These are phyloP conservation scores for Kobus ellipsiprymnus DNA, from an alignment of 2,113 vertebrate genomes.

Conservation along the genomic window DNA sequence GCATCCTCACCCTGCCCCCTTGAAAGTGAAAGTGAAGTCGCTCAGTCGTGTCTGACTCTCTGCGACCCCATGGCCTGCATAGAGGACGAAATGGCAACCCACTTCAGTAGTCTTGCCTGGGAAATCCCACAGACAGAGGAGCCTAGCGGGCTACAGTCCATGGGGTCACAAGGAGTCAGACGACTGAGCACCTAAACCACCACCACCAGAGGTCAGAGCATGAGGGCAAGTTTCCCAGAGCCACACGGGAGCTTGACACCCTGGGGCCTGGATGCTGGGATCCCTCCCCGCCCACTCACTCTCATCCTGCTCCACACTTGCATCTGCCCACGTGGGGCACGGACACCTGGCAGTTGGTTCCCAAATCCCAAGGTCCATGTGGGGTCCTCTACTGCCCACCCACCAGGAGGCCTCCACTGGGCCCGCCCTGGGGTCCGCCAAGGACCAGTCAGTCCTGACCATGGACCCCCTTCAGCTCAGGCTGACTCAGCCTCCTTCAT, in stretches of 20 bases:
- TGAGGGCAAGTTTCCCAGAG: background rate
- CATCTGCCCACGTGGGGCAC: background rate
- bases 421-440: background rate
- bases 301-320: too few relatives aligned
- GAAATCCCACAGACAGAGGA: background rate
- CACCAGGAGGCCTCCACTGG: background rate
- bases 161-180: background rate
- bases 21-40: background rate
- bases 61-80: background rate
- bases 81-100: background rate
- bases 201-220: background rate
- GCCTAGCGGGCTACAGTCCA: background rate
- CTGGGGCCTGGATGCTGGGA: background rate
- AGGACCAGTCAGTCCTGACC: background rate
- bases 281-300: background rate
- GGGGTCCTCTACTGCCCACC: background rate
- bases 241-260: fast-evolving
- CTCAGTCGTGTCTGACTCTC: background rate
- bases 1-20: background rate
- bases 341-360: fast-evolving
- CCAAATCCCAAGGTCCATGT: background rate
- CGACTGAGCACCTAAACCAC: background rate
- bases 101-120: background rate
- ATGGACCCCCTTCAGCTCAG: fast-evolving
- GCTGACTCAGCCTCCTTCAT: background rate